These are phyloP conservation scores for Antedon mediterranea DNA, from an alignment of 53 echinoderm and acorn worm species.

Conservation along the genomic window DNA sequence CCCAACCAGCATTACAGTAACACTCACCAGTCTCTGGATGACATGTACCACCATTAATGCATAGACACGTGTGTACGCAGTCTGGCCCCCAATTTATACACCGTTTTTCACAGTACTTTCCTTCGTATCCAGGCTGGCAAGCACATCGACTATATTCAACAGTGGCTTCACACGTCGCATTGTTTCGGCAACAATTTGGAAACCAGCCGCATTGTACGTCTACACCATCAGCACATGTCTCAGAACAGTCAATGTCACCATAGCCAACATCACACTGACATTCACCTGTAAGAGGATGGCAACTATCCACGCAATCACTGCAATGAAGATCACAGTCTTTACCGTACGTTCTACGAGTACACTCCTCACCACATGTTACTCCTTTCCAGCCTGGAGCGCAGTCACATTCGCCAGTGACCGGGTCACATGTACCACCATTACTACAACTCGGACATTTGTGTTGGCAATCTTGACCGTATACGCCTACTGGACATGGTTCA, in stretches of 20 bases:
- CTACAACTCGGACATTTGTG: neutral
- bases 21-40: slow-evolving; percentile 85
- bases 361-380: slow-evolving; percentile 13
- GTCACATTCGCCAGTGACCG: neutral
- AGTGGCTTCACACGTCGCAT: neutral
- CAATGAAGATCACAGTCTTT: slow-evolving; percentile 41
- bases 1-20: slow-evolving; percentile 88
- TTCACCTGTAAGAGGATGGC: neutral
- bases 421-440: neutral
- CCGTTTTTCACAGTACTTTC: neutral
- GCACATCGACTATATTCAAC: neutral
- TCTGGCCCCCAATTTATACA: neutral
- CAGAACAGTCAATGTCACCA: neutral
- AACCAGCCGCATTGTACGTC: neutral
- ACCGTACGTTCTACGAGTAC: slow-evolving; percentile 64
- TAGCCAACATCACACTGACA: neutral
- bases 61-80: neutral
- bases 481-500: neutral
- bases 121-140: neutral
- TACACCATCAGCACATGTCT: neutral
- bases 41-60: slow-evolving; percentile 64
- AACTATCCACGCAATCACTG: slow-evolving; percentile 6
- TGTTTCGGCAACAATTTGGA: neutral
- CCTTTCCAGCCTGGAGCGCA: neutral
- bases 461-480: neutral